Evolutionary conservation across 2,888 invertebrate species (phyloP), one percentile per base, ranked within the genome.

Genomic region (Listrodromus nycthemerus): DNA sequence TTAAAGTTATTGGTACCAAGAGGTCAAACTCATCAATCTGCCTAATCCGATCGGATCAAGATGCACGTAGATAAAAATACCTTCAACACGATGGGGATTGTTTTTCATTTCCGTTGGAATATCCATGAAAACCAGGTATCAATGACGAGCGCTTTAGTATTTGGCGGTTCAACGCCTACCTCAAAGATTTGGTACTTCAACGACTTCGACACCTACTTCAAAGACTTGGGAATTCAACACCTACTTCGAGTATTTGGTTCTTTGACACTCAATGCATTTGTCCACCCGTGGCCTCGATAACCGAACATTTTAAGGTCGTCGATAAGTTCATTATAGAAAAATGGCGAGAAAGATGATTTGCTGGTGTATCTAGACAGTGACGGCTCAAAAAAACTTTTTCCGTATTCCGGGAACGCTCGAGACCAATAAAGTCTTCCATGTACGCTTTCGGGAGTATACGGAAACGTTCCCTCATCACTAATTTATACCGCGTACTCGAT

Each of bases 401-500:
- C 65, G 77, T 80, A 85, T 85, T 83, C 69, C 41, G 48, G 66
- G 65, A 80, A 69, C 80, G 67, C 30, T 19, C 10, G 33, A 19
- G 48, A 27, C 50, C 69, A 66, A 83, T 80, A 70, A 76, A 65
- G 77, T 74, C 67, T 83, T 55, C 63, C 21, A 55, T 75, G 58
- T 80, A 76, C 55, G 63, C 65, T 69, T 69, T 83, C 80, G 74
- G 73, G 70, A 7, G 58, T 52, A 48, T 75, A 76, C 75, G 69
- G 21, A 55, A 55, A 24, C 24, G 10, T 63, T 52, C 58, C 55
- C 76, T 69, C 81, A 65, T 61, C 55, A 61, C 30, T 41, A 75
- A 33, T 80, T 63, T 67, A 48, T 85, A 87, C 81, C 16, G 69
- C 63, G 27, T 41, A 63, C 66, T 66, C n/a, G 66, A 61, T 73